Evolutionary conservation across 2,888 invertebrate species (phyloP), one percentile per base, ranked within the genome.

Genomic region (Nymphalis c-album): DNA sequence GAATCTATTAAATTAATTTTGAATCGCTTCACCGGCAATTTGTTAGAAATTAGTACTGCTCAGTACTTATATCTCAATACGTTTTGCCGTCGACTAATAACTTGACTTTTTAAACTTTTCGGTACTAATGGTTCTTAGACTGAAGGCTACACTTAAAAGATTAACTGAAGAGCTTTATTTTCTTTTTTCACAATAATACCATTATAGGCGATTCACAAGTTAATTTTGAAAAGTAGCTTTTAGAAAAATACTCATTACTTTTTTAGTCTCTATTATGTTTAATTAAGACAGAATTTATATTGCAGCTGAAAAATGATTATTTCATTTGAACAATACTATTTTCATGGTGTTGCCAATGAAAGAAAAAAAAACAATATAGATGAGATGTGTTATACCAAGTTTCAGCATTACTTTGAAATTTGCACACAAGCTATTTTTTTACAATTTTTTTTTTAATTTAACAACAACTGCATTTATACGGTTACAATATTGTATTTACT

Each of bases 121-220:
- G 22, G 60, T 46, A 50, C 63, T 68, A 68, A 70, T 68, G 70
- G 65, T n/a, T 65, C 51, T 65, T 64, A 58, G 58, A 70, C 55
- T 46, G 50, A 65, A 60, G 70, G 63, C 53, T 69, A 63, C 55
- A 63, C 68, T 70, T 68, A 65, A 70, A 63, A 63, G 63, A 68
- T 70, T 70, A 70, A 68, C 63, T 65, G 60, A 63, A 70, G 60
- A 70, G 68, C 63, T 65, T 70, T 67, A 51, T 68, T 60, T 58
- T 70, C 55, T 55, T 60, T 51, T 50, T 50, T 46, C 57, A 59
- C 55, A 69, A 60, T 63, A 66, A 60, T 53, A 55, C 65, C 66
- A 47, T 57, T 57, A 66, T 40, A 61, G 53, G 22, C n/a, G 55
- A 18, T 55, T 46, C 47, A 61, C 47, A 47, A 53, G 60, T 40